These are phyloP conservation scores for Ophiothrix spiculata DNA, from an alignment of 35 echinoderm and acorn worm species.

Conservation along the genomic window DNA sequence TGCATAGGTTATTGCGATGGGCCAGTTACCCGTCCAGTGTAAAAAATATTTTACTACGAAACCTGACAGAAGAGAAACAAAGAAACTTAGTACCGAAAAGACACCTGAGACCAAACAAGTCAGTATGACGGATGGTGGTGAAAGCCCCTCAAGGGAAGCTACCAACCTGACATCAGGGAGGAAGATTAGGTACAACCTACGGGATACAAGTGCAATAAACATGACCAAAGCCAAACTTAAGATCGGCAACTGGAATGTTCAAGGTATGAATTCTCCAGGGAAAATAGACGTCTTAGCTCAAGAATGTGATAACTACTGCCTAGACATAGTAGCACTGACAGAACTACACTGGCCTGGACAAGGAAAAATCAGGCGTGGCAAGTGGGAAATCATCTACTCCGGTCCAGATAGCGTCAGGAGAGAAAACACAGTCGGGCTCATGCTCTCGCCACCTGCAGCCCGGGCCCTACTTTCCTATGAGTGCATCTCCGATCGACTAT, in stretches of 20 bases:
- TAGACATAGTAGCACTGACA: no score
- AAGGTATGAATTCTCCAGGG: neutral
- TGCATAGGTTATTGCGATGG: slow-evolving; percentile 4
- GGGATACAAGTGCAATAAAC: neutral
- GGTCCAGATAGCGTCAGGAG: no score
- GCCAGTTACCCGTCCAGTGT: neutral
- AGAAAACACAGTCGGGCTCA: no score
- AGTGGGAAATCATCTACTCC: no score
- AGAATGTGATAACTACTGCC: no score
- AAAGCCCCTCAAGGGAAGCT: neutral
- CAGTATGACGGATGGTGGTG: neutral
- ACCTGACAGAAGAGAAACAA: slow-evolving; percentile 8
- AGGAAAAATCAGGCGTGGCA: no score
- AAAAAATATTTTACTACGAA: slow-evolving; percentile 15
- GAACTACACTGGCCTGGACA: no score
- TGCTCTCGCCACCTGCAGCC: no score
- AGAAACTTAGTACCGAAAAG: neutral
- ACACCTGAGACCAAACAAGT: neutral
- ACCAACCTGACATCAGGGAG: no score
- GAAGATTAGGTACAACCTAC: neutral
- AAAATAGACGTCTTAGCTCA: slow-evolving; percentile 1
- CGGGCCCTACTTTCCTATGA: no score
- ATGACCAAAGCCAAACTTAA: neutral
- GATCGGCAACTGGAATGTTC: neutral
- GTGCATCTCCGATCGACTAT: neutral